Conservation (phyloP, 2,113 vertebrate species). For the Solenodon paradoxus region DNA sequence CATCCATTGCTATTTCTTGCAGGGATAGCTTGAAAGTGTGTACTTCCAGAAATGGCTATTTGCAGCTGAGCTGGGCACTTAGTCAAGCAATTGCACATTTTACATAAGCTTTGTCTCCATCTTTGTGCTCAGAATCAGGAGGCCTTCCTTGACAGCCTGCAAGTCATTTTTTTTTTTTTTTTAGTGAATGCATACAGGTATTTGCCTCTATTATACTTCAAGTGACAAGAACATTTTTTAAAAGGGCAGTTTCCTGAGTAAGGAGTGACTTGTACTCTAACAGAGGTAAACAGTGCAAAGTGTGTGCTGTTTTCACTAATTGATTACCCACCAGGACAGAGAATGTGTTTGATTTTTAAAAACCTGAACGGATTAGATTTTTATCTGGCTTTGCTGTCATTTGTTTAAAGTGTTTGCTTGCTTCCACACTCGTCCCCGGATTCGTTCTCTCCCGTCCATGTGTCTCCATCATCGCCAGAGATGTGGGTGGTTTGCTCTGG, state of each 20-base stretch:
- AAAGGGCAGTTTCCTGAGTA: constrained; percentile 7
- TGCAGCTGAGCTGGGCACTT: neutral
- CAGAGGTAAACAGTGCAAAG: constrained; percentile 21
- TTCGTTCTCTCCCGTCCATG: neutral
- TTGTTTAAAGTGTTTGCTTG: constrained; percentile 51
- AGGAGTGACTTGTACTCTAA: neutral
- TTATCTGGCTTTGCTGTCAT: constrained; percentile 21
- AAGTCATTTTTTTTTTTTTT: neutral
- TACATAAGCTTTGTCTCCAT: neutral
- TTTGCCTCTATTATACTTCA: constrained; percentile 37
- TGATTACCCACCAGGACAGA: constrained; percentile 41
- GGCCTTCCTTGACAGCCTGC: neutral
- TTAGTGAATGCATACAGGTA: neutral
- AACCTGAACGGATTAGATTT: constrained; percentile 33
- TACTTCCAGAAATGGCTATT: neutral
- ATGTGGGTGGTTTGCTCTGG: constrained; percentile 56
- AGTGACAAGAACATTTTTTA: constrained; percentile 27
- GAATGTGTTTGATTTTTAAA: constrained; percentile 50
- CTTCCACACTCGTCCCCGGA: neutral
- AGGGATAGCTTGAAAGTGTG: neutral
- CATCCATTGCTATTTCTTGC: neutral
- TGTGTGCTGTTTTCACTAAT: constrained; percentile 35
- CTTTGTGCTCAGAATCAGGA: neutral
- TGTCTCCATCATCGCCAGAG: constrained; percentile 30
- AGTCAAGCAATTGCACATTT: neutral